Conservation (phyloP, 37 sponge, comb jelly and placozoan species). For the Beroe ovata region DNA sequence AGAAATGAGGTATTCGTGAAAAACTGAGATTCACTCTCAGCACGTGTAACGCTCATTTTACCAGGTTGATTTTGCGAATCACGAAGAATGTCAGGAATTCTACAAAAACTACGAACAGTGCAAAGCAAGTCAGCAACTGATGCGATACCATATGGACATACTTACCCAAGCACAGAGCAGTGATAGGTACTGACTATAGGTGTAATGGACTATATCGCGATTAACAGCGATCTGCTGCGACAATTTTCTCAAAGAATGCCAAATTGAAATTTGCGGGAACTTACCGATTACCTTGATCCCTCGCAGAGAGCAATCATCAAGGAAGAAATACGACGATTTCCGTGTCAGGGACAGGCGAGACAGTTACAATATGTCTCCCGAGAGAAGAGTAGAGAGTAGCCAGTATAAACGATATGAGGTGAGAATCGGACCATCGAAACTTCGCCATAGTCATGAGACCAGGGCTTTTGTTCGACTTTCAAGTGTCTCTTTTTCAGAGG, state of each 20-base stretch:
- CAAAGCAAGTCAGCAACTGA: constrained; percentile 59
- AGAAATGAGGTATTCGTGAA: no score
- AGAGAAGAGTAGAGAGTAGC: background rate
- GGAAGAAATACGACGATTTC: constrained; percentile 36
- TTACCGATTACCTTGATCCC: no score
- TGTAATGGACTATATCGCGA: no score
- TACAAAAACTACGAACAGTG: constrained; percentile 67
- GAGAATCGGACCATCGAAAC: no score
- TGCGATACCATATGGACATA: constrained; percentile 41
- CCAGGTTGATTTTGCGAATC: constrained; percentile 64
- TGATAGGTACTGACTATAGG: no score
- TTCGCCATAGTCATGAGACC: no score
- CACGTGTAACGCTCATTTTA: no score
- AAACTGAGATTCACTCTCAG: no score
- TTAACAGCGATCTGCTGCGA: no score
- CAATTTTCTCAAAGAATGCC: no score
- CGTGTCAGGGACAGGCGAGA: background rate
- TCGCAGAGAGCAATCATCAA: background rate
- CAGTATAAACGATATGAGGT: constrained; percentile 49
- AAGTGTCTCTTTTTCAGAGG: background rate
- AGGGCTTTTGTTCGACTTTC: no score
- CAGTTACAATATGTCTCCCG: constrained; percentile 9
- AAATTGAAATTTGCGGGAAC: no score
- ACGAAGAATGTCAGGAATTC: constrained; percentile 52
- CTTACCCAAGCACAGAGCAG: constrained; percentile 8